These are phyloP conservation scores for Poecile atricapillus DNA, from an alignment of 2,113 vertebrate species.

Conservation along the genomic window DNA sequence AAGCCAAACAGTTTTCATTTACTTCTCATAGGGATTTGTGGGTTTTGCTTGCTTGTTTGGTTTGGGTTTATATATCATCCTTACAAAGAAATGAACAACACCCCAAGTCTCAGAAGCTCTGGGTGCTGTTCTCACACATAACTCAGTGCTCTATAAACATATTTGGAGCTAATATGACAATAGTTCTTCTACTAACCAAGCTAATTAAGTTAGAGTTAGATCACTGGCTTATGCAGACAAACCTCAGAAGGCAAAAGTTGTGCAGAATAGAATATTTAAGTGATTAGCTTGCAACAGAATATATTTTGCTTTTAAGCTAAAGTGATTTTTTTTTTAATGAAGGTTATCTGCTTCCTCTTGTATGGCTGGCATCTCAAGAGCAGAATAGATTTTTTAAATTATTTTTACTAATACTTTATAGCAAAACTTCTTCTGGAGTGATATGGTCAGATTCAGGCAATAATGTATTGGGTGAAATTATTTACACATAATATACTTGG, in stretches of 20 bases:
- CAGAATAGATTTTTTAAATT: not conserved
- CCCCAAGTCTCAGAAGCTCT: not conserved
- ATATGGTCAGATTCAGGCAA: not conserved
- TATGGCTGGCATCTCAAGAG: not conserved
- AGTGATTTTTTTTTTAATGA: not conserved
- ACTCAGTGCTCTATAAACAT: not conserved
- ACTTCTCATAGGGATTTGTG: not conserved
- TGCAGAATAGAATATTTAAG: not conserved
- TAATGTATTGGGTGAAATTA: not conserved
- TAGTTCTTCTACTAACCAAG: not conserved
- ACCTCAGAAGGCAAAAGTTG: conserved; percentile 16
- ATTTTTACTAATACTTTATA: not conserved
- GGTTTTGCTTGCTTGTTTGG: not conserved
- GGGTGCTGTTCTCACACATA: not conserved
- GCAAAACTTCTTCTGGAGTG: not conserved
- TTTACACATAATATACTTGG: not conserved
- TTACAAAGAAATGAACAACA: not conserved
- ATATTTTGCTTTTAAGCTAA: not conserved
- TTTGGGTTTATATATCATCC: not conserved
- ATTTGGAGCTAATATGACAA: not conserved
- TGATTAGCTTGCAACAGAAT: not conserved
- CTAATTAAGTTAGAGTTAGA: not conserved
- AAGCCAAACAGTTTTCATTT: not conserved
- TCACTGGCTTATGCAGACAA: conserved; percentile 2
- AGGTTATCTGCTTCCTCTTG: not conserved